These are phyloP conservation scores for Acarapis woodi DNA, from an alignment of 1,140 invertebrate genomes.

Conservation along the genomic window DNA sequence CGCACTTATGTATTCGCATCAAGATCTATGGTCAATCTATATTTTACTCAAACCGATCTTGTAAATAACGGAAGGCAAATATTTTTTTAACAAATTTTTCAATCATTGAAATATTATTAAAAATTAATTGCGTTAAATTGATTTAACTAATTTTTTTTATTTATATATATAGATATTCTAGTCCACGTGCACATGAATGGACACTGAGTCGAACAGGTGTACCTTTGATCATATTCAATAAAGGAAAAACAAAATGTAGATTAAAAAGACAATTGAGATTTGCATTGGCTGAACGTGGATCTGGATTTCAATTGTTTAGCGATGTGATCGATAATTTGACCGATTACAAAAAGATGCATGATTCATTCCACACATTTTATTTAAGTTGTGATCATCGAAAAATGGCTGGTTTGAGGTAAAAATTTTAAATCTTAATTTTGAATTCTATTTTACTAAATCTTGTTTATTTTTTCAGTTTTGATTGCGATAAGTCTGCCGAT, in stretches of 20 bases:
- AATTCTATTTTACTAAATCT: too few species aligned
- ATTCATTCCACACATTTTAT: slow-evolving; percentile 45
- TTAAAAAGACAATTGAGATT: slow-evolving; percentile 39
- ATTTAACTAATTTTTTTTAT: background rate
- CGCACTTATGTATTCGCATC: slow-evolving; percentile 49
- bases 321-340: slow-evolving; percentile 39
- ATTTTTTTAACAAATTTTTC: too few species aligned
- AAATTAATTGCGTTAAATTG: background rate
- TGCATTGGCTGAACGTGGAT: slow-evolving; percentile 45
- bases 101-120: slow-evolving; percentile 8
- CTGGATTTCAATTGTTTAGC: slow-evolving; percentile 52
- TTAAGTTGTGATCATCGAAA: slow-evolving; percentile 33
- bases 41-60: slow-evolving; percentile 23
- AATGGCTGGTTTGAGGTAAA: slow-evolving; percentile 32
- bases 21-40: slow-evolving; percentile 44
- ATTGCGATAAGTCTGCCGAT: slow-evolving; percentile 35
- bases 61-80: slow-evolving; percentile 18
- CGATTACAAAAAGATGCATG: slow-evolving; percentile 22
- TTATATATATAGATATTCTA: too few species aligned
- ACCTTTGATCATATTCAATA: slow-evolving; percentile 43
- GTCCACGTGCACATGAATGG: slow-evolving; percentile 25
- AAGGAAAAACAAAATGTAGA: slow-evolving; percentile 35
- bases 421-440: too few species aligned
- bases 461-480: too few species aligned
- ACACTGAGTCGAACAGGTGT: slow-evolving; percentile 44